These are phyloP conservation scores for Spodoptera frugiperda DNA, from an alignment of 1,140 invertebrate genomes.

Conservation along the genomic window DNA sequence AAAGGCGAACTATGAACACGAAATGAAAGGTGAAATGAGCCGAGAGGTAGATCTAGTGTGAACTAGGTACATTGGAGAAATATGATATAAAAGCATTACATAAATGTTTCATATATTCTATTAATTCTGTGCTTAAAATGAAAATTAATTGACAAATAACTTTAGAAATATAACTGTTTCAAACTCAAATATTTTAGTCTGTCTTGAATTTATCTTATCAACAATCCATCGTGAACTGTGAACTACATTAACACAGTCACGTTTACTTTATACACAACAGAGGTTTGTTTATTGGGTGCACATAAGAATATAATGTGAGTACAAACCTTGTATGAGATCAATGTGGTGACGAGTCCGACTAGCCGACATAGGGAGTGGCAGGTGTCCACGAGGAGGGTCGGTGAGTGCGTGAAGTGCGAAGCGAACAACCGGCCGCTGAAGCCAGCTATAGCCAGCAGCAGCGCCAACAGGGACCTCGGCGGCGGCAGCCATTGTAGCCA, in stretches of 20 bases:
- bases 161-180: too few relatives aligned
- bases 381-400: slow-evolving; percentile 93
- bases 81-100: too few relatives aligned
- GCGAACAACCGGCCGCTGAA: slow-evolving; percentile 91
- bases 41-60: neutral
- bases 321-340: slow-evolving; percentile 78
- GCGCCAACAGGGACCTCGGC: slow-evolving; percentile 90
- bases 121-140: neutral
- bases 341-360: slow-evolving; percentile 77
- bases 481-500: slow-evolving; percentile 90
- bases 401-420: slow-evolving; percentile 93
- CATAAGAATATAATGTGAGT: neutral
- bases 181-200: too few relatives aligned
- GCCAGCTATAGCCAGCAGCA: slow-evolving; percentile 90
- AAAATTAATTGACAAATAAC: neutral
- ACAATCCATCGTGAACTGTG: too few relatives aligned
- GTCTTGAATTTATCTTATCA: too few relatives aligned
- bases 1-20: neutral
- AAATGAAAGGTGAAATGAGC: neutral
- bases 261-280: too few relatives aligned
- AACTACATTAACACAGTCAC: too few relatives aligned
- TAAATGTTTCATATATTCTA: too few relatives aligned
- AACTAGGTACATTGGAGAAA: too few relatives aligned
- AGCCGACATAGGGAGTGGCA: slow-evolving; percentile 93
- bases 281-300: neutral